phyloP scores from a whole-genome alignment of 2,797 vertebrate genomes.

The Carapus acus region DNA sequence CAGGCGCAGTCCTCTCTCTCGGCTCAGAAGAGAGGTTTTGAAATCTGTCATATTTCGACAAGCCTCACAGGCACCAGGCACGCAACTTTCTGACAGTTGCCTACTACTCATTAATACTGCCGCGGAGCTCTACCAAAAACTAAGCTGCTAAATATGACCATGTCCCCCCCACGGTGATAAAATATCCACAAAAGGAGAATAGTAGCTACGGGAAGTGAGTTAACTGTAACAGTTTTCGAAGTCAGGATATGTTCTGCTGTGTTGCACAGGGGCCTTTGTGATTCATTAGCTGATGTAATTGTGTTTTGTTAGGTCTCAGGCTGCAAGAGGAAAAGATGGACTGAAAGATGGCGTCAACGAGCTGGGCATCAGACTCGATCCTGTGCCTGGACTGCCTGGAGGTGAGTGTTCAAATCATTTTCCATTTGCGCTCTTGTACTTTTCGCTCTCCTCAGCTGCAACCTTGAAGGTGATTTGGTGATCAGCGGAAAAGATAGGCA shows the following conservation, averaged over 20 bases:
- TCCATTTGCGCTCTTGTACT: too few species aligned
- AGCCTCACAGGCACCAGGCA: background rate
- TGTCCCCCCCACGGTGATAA: background rate
- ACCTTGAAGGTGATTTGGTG: too few species aligned
- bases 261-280: background rate
- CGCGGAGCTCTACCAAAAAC: background rate
- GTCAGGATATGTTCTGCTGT: background rate
- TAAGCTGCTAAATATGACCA: background rate
- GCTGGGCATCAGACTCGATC: conserved; percentile 90
- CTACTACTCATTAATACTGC: background rate
- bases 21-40: background rate
- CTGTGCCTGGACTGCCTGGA: conserved; percentile 94
- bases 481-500: too few species aligned
- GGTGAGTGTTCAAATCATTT: conserved; percentile 73
- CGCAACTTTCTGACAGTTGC: background rate
- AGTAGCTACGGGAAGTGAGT: too few species aligned
- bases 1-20: background rate
- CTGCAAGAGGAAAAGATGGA: conserved; percentile 93
- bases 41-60: background rate
- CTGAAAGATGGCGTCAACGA: conserved; percentile 88
- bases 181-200: background rate
- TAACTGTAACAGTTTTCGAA: too few species aligned
- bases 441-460: too few species aligned
- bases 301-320: conserved; percentile 80
- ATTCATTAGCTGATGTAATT: background rate